These are phyloP conservation scores for Drepana arcuata DNA, from an alignment of 1,140 invertebrate genomes.

Conservation along the genomic window DNA sequence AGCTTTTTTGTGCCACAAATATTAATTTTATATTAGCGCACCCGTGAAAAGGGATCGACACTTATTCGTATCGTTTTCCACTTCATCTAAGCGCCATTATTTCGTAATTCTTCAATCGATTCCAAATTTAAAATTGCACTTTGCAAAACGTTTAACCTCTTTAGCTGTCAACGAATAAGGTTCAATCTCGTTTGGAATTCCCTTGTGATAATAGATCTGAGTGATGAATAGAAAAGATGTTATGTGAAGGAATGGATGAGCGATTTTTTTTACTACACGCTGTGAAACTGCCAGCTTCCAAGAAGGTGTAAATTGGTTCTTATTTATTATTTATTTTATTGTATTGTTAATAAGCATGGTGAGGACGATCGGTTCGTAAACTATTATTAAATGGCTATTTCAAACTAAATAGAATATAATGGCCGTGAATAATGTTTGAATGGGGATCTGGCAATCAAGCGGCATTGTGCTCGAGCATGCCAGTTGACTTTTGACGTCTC, in stretches of 20 bases:
- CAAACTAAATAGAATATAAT: conserved; percentile 71
- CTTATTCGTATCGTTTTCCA: conserved; percentile 60
- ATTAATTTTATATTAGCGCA: conserved; percentile 65
- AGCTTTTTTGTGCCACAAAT: conserved; percentile 29
- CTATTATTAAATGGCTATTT: conserved; percentile 70
- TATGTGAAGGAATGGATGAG: conserved; percentile 22
- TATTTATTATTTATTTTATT: conserved; percentile 71
- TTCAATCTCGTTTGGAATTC: conserved; percentile 9
- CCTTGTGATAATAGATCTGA: conserved; percentile 10
- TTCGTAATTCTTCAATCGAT: conserved; percentile 21
- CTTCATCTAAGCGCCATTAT: conserved; percentile 60
- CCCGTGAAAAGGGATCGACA: conserved; percentile 67
- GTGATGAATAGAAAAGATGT: conserved; percentile 29
- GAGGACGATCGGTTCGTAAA: conserved; percentile 47
- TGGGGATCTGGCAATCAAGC: conserved; percentile 47
- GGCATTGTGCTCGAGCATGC: conserved; percentile 31
- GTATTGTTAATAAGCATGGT: conserved; percentile 70
- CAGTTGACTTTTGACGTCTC: conserved; percentile 55
- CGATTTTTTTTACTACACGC: conserved; percentile 31
- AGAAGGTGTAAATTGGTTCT: conserved; percentile 69
- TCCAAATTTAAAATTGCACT: conserved; percentile 9
- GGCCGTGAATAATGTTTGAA: conserved; percentile 62
- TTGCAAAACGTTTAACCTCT: conserved; percentile 6
- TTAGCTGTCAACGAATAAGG: conserved; percentile 8
- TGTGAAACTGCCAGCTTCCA: conserved; percentile 59